phyloP scores from a whole-genome alignment of 2,113 vertebrate species.

The Amia ocellicauda region DNA sequence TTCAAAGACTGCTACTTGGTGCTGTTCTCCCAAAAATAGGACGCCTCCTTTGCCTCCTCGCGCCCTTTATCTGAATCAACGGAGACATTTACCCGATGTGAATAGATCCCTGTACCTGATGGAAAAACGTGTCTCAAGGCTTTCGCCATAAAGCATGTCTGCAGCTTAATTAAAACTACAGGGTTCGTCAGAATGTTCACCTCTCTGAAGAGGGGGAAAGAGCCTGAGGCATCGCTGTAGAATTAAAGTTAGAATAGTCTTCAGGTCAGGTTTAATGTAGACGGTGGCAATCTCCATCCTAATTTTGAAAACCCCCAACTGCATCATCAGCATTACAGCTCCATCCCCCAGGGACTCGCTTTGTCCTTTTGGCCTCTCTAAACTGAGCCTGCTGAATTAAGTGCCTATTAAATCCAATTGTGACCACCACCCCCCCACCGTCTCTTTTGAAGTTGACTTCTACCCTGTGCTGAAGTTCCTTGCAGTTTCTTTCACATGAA shows the following conservation, averaged over 20 bases:
- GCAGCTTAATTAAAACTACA: constrained; percentile 56
- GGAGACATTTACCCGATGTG: background rate
- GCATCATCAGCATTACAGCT: background rate
- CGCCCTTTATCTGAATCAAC: too few relatives aligned
- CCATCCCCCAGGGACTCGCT: background rate
- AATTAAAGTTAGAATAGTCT: constrained; percentile 20
- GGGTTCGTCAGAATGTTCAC: constrained; percentile 40
- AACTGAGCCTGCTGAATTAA: background rate
- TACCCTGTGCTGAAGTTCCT: background rate
- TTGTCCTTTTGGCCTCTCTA: background rate
- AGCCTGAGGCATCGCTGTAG: constrained; percentile 34
- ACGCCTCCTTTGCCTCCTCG: too few relatives aligned
- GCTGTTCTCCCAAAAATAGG: too few relatives aligned
- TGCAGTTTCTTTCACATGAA: background rate
- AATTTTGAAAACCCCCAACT: constrained; percentile 23
- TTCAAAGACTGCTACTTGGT: too few relatives aligned
- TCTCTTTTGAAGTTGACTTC: background rate
- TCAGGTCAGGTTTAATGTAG: constrained; percentile 38
- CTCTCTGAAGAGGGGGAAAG: constrained; percentile 32
- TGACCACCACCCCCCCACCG: background rate
- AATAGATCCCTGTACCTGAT: background rate
- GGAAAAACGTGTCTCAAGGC: background rate
- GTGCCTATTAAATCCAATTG: background rate
- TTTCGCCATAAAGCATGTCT: too few relatives aligned
- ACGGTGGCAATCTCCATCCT: constrained; percentile 27